phyloP scores from a whole-genome alignment of 2,888 invertebrate genomes.

The Drosophila mulleri region DNA sequence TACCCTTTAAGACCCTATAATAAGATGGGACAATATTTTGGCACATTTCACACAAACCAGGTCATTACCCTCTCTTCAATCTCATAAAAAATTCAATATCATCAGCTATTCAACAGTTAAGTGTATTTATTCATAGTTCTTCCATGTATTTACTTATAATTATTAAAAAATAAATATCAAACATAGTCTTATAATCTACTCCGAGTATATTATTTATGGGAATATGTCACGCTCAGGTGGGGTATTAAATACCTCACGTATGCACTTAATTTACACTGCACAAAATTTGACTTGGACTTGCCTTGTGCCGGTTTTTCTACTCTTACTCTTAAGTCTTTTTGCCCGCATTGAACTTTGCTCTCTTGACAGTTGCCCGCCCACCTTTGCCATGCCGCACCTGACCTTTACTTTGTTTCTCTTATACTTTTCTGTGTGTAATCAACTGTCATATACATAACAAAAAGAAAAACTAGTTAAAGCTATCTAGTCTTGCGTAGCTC shows the following conservation, averaged over 20 bases:
- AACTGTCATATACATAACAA: slow-evolving; percentile 28
- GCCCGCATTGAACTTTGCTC: slow-evolving; percentile 44
- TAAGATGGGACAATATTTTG: too few species aligned
- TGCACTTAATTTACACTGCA: background rate
- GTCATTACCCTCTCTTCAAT: too few species aligned
- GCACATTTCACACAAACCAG: too few species aligned
- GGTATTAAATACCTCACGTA: background rate
- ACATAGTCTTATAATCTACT: background rate
- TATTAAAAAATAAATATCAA: background rate
- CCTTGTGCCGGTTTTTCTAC: background rate
- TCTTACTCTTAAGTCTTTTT: slow-evolving; percentile 29
- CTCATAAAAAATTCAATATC: too few species aligned
- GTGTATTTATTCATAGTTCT: too few species aligned
- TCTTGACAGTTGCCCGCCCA: slow-evolving; percentile 10
- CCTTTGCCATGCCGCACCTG: background rate
- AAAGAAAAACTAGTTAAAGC: slow-evolving; percentile 27
- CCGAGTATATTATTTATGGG: background rate
- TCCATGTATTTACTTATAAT: background rate
- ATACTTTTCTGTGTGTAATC: slow-evolving; percentile 41
- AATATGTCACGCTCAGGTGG: background rate
- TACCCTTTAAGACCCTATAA: background rate
- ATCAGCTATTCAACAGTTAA: too few species aligned
- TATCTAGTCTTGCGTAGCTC: slow-evolving; percentile 26
- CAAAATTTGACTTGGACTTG: background rate
- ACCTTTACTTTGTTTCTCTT: slow-evolving; percentile 3